Base-by-base conservation (phyloP, 1,140 invertebrate genomes). In the Pachyrhynchus sulphureomaculatus region DNA sequence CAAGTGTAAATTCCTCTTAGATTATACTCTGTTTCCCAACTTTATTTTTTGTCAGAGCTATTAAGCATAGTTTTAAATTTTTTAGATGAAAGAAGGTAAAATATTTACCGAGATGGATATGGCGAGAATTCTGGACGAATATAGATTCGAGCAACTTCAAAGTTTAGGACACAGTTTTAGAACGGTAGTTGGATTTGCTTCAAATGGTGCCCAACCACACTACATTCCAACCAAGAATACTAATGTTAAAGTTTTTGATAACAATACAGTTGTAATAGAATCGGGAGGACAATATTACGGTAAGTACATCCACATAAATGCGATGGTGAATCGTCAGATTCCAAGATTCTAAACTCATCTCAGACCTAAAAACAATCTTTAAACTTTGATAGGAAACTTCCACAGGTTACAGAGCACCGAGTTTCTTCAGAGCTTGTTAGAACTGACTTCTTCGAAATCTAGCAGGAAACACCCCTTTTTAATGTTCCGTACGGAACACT, bases 131-230 rank as follows among this genome's bases (percentile, higher is more conserved):
- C 76, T 88, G 2, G 84, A 90, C 65, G 74, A 84, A 42, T 86
- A 84, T 61, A 80, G 90, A 6, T 80, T 82, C n/a, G 86, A 86
- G 42, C 88, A 91, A 72, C 78, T 82, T 48, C 77, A 79, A 53
- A 88, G 83, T 76, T 82, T 81, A 55, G 90, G 92, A 0, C 80
- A 90, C 23, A 81, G 88, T 6, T 96, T 98, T 80, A 80, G 84
- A 21, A 98, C 96, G 0, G 94, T 97, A 42, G 93, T 90, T 1
- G 92, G 88, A 1, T 94, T 88, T 70, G 96, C 94, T 0, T 77
- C 88, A 9, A 92, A 98, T 78, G 92, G 85, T 0, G 93, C 96
- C 0, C 81, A 95, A 24, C 93, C 96, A 4, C 95, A 98, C 75
- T 99, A 99, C 76, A 83, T 85, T 59, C 88, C 92, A 0, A 87